Evolutionary conservation across 2,113 vertebrate genomes (phyloP).

Genomic region (Centropus unirufus): DNA sequence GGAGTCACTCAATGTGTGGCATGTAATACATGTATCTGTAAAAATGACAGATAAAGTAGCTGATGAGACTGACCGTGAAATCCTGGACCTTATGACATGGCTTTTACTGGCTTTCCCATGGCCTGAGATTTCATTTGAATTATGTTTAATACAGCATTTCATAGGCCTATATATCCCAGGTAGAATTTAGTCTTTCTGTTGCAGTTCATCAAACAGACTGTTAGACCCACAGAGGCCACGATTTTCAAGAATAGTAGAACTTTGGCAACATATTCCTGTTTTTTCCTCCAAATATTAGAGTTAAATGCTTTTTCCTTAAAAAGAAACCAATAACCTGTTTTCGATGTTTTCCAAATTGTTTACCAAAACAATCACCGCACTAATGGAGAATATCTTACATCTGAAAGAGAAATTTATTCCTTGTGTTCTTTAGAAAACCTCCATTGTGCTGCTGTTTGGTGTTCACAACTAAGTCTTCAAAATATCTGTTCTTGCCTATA

Average conservation of each 20-base stretch:
- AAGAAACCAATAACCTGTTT: neutral
- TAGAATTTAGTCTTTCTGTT: neutral
- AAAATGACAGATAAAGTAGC: neutral
- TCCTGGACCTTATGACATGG: neutral
- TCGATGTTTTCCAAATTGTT: neutral
- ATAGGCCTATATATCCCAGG: neutral
- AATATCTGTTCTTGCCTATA: neutral
- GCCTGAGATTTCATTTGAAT: slow-evolving; percentile 1
- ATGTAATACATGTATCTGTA: fast-evolving
- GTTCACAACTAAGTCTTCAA: neutral
- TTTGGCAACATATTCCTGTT: neutral
- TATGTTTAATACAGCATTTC: neutral
- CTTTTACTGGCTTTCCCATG: neutral
- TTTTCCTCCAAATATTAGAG: neutral
- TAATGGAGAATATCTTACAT: neutral
- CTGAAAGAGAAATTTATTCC: neutral
- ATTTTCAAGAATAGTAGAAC: neutral
- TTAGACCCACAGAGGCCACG: neutral
- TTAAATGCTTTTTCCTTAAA: neutral
- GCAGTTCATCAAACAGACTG: neutral
- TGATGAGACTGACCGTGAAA: neutral
- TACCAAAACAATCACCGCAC: neutral
- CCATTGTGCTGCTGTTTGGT: neutral
- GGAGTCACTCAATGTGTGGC: fast-evolving
- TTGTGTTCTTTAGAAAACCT: neutral